Percentiles rank a stretch among this genome's conserved stretches.
Evolutionary conservation across 2,113 vertebrate genomes (phyloP).

Genomic region (Percina caprodes): DNA sequence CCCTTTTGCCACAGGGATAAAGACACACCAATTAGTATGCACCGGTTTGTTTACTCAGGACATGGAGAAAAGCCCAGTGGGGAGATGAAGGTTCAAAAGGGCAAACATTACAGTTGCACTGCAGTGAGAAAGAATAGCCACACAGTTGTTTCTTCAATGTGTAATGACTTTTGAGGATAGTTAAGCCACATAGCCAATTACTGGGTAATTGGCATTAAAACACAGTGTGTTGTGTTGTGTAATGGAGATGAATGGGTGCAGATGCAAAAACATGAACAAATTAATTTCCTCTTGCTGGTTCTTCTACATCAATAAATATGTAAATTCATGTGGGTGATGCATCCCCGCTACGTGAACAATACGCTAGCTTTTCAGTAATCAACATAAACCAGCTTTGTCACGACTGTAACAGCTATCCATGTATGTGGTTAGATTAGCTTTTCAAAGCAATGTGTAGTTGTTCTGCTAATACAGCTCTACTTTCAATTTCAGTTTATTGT

Average conservation of each 20-base stretch:
- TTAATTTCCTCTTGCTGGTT: neutral
- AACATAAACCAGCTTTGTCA: neutral
- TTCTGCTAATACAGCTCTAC: neutral
- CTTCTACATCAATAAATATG: slow-evolving; percentile 13
- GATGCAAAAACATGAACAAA: neutral
- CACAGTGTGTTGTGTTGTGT: neutral
- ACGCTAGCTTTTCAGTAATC: slow-evolving; percentile 14
- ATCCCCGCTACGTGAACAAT: neutral
- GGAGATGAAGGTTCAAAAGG: slow-evolving; percentile 44
- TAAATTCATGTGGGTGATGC: slow-evolving; percentile 10
- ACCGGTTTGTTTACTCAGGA: slow-evolving; percentile 66
- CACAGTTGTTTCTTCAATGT: slow-evolving; percentile 21
- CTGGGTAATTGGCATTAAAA: slow-evolving; percentile 12
- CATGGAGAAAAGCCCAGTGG: slow-evolving; percentile 40
- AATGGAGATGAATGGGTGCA: slow-evolving; percentile 2
- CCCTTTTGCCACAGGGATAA: slow-evolving; percentile 57
- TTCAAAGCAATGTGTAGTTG: neutral
- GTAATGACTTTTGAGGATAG: slow-evolving; percentile 25
- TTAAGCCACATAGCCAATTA: slow-evolving; percentile 43
- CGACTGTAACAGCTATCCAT: neutral
- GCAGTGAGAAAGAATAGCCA: slow-evolving; percentile 47
- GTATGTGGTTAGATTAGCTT: neutral
- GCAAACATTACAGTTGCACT: slow-evolving; percentile 2
- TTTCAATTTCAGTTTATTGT: neutral
- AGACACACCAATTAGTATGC: slow-evolving; percentile 66